Evolutionary conservation across 23 tunicate species (phyloP), one percentile per base, ranked within the genome.

Genomic region (Trididemnum nubilum): DNA sequence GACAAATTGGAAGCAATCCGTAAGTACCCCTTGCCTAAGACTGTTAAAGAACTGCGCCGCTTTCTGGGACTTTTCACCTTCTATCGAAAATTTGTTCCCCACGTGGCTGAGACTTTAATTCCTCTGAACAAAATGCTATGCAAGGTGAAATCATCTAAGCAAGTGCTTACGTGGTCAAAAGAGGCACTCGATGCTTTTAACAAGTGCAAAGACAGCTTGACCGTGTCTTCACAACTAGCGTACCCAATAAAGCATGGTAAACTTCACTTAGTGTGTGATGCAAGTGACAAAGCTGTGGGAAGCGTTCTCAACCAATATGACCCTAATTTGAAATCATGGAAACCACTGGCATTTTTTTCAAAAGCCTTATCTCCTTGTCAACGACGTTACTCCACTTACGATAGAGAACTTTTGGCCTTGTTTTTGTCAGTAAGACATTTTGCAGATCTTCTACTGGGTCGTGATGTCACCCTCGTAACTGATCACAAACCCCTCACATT

Each of bases 331-430:
- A 49, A 49, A 18, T 9, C 24, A 7, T 49, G 81, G 81, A 34
- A 34, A 24, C 64, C 65, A 22, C 33, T 50, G 0, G 35, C 65
- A 12, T 76, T 76, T 64, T 76, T 50, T 50, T 50, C 64, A 0
- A 49, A 40, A 76, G 65, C 54, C 9, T 49, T 76, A 44, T 12
- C 33, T 63, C 1, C 12, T 1, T 44, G 51, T 24, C 82, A 78
- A 24, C 29, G 27, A 26, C 34, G 36, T 1, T 78, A 59, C 35
- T 58, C 51, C 51, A 36, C 71, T 0, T 78, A 32, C 35, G 82
- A 78, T 32, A 18, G 71, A n/a, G 82, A 78, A 18, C 34, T 78
- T 22, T 60, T 78, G 82, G 67, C 67, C 5, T 3, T n/a, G 25
- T 61, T 12, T n/a, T n/a, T 61, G 15, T 9, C 54, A 7, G 54